These are phyloP conservation scores for Xenopus petersii DNA, from an alignment of 2,797 vertebrate species.

Conservation along the genomic window DNA sequence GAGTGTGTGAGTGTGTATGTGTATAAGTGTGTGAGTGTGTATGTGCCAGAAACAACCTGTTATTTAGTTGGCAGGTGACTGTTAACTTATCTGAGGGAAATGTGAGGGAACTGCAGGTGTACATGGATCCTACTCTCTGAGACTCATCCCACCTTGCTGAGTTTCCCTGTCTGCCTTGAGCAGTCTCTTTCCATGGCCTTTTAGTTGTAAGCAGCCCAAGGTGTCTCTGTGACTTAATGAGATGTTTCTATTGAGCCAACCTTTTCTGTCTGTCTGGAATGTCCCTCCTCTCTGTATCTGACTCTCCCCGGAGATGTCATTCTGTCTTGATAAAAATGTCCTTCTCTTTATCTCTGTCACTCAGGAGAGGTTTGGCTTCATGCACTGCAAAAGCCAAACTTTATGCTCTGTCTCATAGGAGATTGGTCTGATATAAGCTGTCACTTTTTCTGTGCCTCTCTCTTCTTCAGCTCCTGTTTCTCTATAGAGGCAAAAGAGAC, in stretches of 20 bases:
- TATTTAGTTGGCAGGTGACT: too few relatives aligned
- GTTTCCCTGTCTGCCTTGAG: background rate
- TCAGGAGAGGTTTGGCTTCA: background rate
- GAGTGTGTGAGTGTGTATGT: too few relatives aligned
- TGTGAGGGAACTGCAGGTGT: too few relatives aligned
- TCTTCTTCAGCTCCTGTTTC: background rate
- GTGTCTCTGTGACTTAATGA: constrained; percentile 6
- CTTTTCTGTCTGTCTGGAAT: background rate
- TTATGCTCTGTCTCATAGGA: background rate
- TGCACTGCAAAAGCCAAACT: too few relatives aligned
- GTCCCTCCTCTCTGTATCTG: background rate
- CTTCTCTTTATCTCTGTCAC: background rate
- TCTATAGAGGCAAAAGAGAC: too few relatives aligned
- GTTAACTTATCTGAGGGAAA: too few relatives aligned
- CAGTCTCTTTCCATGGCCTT: constrained; percentile 13
- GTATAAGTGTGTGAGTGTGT: too few relatives aligned
- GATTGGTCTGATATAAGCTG: background rate
- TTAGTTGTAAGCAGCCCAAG: constrained; percentile 27
- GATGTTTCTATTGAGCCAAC: too few relatives aligned
- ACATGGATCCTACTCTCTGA: too few relatives aligned
- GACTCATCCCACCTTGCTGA: too few relatives aligned
- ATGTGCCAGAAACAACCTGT: too few relatives aligned
- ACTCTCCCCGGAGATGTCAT: background rate
- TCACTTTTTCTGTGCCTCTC: background rate
- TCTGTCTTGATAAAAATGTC: background rate